These are phyloP conservation scores for Prionailurus bengalensis DNA, from an alignment of 2,113 vertebrate species.

Conservation along the genomic window DNA sequence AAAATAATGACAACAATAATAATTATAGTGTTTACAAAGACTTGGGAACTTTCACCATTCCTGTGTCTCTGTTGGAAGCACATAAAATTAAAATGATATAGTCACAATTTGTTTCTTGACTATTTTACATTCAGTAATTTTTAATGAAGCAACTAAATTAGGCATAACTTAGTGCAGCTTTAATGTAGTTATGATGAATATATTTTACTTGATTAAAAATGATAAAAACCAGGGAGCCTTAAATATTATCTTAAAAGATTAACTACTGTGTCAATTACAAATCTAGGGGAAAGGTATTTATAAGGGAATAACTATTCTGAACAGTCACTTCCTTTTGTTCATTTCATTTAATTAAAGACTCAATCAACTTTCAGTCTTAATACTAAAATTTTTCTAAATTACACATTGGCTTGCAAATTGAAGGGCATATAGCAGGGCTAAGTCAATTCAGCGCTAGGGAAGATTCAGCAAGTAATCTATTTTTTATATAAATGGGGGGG, in stretches of 20 bases:
- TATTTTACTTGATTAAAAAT: constrained; percentile 87
- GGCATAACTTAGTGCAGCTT: constrained; percentile 82
- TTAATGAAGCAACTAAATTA: constrained; percentile 88
- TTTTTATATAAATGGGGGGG: constrained; percentile 51
- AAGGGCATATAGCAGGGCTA: background rate
- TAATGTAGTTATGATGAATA: constrained; percentile 85
- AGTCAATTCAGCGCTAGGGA: constrained; percentile 35
- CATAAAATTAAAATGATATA: constrained; percentile 83
- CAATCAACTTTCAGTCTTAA: constrained; percentile 72
- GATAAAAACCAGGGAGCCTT: constrained; percentile 81
- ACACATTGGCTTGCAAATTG: constrained; percentile 57
- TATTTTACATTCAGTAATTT: constrained; percentile 87
- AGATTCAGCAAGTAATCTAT: constrained; percentile 34
- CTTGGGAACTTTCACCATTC: constrained; percentile 77
- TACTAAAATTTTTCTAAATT: constrained; percentile 68
- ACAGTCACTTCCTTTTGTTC: constrained; percentile 78
- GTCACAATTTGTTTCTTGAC: constrained; percentile 84
- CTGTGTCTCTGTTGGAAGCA: constrained; percentile 79
- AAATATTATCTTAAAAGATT: constrained; percentile 81
- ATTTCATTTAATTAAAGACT: constrained; percentile 81
- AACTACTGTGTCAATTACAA: constrained; percentile 78
- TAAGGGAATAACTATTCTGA: constrained; percentile 74
- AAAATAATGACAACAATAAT: constrained; percentile 72
- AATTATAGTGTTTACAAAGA: constrained; percentile 74
- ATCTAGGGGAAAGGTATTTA: constrained; percentile 81